These are phyloP conservation scores for Xenotilapia longispinis DNA, from an alignment of 2,113 vertebrate genomes.

Conservation along the genomic window DNA sequence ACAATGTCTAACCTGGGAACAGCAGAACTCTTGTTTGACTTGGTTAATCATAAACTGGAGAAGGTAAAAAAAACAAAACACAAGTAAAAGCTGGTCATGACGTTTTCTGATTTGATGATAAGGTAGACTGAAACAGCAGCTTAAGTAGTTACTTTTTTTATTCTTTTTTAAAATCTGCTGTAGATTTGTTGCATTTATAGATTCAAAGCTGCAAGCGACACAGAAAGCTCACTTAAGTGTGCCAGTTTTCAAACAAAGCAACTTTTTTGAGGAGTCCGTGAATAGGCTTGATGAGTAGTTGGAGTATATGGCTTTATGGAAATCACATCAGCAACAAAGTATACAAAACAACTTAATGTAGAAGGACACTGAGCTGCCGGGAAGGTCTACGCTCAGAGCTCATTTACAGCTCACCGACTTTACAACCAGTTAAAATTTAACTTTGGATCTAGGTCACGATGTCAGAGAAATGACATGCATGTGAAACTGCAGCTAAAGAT, in stretches of 20 bases:
- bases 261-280: background rate
- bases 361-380: accelerated
- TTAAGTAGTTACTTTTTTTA: accelerated
- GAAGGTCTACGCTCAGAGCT: background rate
- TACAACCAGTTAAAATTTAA: background rate
- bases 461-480: background rate
- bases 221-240: background rate
- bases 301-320: background rate
- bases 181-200: background rate
- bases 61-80: background rate
- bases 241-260: background rate
- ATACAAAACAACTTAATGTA: background rate
- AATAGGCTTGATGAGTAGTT: background rate
- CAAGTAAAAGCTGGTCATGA: background rate
- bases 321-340: background rate
- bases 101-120: background rate
- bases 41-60: conserved; percentile 54
- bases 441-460: background rate
- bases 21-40: conserved; percentile 3
- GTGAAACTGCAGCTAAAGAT: background rate
- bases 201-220: accelerated
- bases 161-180: background rate
- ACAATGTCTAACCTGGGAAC: background rate
- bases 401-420: background rate
- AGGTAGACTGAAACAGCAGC: background rate